A percentile compares a stretch with the other conserved stretches of the same genome.
These are phyloP conservation scores for Rhagonycha lutea DNA, from an alignment of 2,888 invertebrate genomes.

Conservation along the genomic window DNA sequence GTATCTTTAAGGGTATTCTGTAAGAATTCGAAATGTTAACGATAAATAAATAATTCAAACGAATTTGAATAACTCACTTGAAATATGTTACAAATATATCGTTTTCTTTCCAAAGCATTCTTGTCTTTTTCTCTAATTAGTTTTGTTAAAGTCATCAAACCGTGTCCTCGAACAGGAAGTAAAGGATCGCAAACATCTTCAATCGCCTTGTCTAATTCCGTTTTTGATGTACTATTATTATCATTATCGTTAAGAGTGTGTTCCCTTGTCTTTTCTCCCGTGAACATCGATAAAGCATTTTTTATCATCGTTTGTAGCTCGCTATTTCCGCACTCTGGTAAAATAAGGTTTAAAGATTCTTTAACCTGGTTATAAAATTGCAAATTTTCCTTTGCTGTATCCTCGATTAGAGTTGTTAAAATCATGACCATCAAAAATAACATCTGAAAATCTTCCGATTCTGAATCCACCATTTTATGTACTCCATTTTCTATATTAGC, in stretches of 20 bases:
- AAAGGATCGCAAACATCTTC: conserved; percentile 70
- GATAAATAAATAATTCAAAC: background rate
- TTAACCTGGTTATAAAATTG: conserved; percentile 48
- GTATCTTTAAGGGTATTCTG: conserved; percentile 75
- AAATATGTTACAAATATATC: conserved; percentile 71
- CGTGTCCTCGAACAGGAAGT: conserved; percentile 82
- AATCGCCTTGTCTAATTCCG: conserved; percentile 66
- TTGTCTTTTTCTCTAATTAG: conserved; percentile 70
- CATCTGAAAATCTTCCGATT: conserved; percentile 44
- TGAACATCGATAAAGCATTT: conserved; percentile 36
- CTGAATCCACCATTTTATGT: conserved; percentile 38
- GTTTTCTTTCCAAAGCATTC: conserved; percentile 66
- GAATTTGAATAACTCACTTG: conserved; percentile 59
- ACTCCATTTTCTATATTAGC: conserved; percentile 35
- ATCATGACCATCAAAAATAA: conserved; percentile 47
- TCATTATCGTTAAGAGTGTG: conserved; percentile 47
- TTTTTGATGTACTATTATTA: conserved; percentile 39
- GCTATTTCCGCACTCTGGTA: conserved; percentile 36
- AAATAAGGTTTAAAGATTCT: conserved; percentile 38
- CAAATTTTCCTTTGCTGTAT: conserved; percentile 39
- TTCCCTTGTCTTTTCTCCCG: conserved; percentile 1
- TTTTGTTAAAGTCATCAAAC: conserved; percentile 71
- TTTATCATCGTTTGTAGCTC: conserved; percentile 43
- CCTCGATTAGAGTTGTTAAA: conserved; percentile 38
- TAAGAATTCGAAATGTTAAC: conserved; percentile 42